These are phyloP conservation scores for Battus philenor DNA, from an alignment of 1,140 invertebrate genomes.

Conservation along the genomic window DNA sequence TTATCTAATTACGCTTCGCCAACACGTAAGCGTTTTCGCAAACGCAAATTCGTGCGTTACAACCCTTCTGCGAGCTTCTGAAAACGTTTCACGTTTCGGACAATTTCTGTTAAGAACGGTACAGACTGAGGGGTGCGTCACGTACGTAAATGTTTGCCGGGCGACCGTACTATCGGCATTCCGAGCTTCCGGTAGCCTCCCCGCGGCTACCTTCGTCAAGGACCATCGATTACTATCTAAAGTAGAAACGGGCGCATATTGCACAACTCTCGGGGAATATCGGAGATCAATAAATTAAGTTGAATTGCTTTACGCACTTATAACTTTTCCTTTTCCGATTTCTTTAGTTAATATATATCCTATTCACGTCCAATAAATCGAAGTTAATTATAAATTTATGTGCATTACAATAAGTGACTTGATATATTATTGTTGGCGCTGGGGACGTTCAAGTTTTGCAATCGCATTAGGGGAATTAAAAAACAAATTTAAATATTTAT, in stretches of 20 bases:
- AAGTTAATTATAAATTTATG: slow-evolving; percentile 2
- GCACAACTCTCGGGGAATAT: slow-evolving; percentile 45
- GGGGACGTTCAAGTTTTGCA: no score
- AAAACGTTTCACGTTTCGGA: slow-evolving; percentile 45
- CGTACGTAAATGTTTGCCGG: slow-evolving; percentile 63
- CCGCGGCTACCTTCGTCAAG: slow-evolving; percentile 42
- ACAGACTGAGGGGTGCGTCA: slow-evolving; percentile 41
- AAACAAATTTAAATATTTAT: no score
- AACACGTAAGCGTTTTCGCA: slow-evolving; percentile 37
- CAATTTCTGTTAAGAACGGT: slow-evolving; percentile 37
- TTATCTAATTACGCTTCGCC: slow-evolving; percentile 68
- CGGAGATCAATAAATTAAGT: slow-evolving; percentile 38
- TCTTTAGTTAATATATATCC: slow-evolving; percentile 3
- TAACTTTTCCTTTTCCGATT: slow-evolving; percentile 15
- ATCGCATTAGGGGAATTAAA: no score
- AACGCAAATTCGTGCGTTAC: slow-evolving; percentile 39
- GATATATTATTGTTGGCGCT: no score
- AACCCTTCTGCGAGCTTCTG: slow-evolving; percentile 28
- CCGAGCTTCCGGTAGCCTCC: slow-evolving; percentile 45
- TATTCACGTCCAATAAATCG: slow-evolving; percentile 3
- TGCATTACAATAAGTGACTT: neutral
- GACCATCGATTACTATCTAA: slow-evolving; percentile 56
- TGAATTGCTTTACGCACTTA: slow-evolving; percentile 25
- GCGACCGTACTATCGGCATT: slow-evolving; percentile 47
- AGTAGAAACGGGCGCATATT: slow-evolving; percentile 46